A percentile compares a stretch with the other conserved stretches of the same genome.
These are phyloP conservation scores for Carlito syrichta DNA, from an alignment of 2,113 vertebrate species.

Conservation along the genomic window DNA sequence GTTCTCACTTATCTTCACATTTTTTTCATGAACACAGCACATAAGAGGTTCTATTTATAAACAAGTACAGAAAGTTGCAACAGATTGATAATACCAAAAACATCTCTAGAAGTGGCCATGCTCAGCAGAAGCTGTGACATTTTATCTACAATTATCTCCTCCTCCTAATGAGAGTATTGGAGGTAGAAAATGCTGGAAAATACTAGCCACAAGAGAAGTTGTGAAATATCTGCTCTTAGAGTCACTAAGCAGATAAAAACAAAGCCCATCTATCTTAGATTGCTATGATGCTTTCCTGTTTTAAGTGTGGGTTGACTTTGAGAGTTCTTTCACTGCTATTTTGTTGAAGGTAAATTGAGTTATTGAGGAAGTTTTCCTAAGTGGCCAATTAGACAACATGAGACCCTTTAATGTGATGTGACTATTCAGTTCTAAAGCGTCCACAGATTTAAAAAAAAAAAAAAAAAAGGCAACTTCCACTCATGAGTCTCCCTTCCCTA, in stretches of 20 bases:
- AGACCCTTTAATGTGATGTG: not conserved
- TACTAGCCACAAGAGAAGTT: not conserved
- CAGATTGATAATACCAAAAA: not conserved
- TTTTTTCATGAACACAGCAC: not conserved
- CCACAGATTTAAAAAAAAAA: not conserved
- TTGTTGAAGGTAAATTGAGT: not conserved
- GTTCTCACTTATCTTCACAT: not conserved
- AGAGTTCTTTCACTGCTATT: not conserved
- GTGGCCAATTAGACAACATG: slow-evolving; percentile 11
- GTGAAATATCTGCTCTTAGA: not conserved
- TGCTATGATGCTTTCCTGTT: not conserved
- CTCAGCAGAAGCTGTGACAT: not conserved
- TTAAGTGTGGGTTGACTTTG: not conserved
- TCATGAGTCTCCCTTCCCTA: not conserved
- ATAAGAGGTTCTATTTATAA: slow-evolving; percentile 8
- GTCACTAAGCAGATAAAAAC: not conserved
- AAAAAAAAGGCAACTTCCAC: not conserved
- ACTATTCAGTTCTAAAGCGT: not conserved
- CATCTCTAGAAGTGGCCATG: not conserved
- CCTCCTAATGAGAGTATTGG: not conserved
- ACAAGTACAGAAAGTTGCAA: not conserved
- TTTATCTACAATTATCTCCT: not conserved
- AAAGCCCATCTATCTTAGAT: not conserved
- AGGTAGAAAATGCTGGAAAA: not conserved
- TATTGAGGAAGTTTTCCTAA: slow-evolving; percentile 2